Base-by-base conservation (phyloP, 2,113 vertebrate species). In the Ciconia maguari region DNA sequence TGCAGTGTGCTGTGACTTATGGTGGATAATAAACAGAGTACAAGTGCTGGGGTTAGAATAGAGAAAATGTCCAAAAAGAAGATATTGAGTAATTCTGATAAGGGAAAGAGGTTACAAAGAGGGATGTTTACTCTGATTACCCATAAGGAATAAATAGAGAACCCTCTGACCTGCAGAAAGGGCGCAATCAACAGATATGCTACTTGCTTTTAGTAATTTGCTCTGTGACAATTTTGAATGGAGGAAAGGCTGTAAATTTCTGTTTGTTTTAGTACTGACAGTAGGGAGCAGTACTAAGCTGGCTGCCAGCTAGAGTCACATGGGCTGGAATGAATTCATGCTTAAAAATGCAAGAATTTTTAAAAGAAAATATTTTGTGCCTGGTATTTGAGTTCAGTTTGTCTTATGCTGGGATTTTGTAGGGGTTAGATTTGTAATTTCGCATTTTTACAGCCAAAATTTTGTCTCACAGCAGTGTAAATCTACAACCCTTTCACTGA, bases 231-330 rank as follows among this genome's bases (percentile, higher is more conserved):
- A 32, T 64, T 68, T 6, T 69, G 91, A 79, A n/a, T 42, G 57
- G 48, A 82, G 72, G 52, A 38, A 44, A 82, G 66, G 94, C 88
- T 87, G 75, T 93, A 80, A 91, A 91, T 94, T 95, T 85, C 80
- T 84, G 89, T 80, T 93, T 91, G 93, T 48, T 94, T 95, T 90
- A 89, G 87, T 94, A 66, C 95, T 96, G 95, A 96, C 96, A 92
- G 94, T 88, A 97, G 94, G 94, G 95, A 97, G 96, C 97, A 97
- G 95, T 97, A 24, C 96, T 95, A 83, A 94, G 94, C 93, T 88
- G 87, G 81, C 96, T 95, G 95, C 94, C 97, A 96, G 84, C 13
- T 27, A 9, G 34, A 58, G 66, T 90, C 89, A 86, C 85, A 4
- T 83, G 91, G 62, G 27, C 94, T 91, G 91, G 46, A 93, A 74